phyloP scores from a whole-genome alignment of 2,113 vertebrate genomes.

The Boleophthalmus pectinirostris region DNA sequence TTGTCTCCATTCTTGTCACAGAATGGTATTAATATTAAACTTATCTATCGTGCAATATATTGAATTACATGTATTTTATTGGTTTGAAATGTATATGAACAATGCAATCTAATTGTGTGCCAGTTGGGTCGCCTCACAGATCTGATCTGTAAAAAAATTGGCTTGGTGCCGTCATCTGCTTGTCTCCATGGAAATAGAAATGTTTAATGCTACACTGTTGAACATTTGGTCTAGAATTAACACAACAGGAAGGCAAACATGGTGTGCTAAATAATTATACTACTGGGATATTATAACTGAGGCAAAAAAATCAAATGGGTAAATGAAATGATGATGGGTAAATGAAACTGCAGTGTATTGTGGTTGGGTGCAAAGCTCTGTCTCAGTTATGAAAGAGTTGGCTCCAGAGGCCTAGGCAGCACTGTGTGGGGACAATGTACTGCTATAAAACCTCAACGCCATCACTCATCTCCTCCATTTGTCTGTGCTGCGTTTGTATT shows the following conservation, averaged over 20 bases:
- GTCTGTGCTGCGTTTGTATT: neutral
- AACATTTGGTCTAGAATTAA: too few species aligned
- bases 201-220: too few species aligned
- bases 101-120: too few species aligned
- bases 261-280: neutral
- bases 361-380: neutral
- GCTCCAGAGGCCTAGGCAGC: neutral
- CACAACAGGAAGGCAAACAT: too few species aligned
- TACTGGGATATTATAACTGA: neutral
- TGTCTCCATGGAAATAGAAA: too few species aligned
- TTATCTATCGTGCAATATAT: neutral
- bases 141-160: neutral
- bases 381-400: neutral
- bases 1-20: neutral
- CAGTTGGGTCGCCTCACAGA: neutral
- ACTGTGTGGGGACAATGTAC: slow-evolving; percentile 1
- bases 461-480: slow-evolving; percentile 18
- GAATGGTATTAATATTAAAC: neutral
- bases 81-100: neutral
- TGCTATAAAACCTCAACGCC: slow-evolving; percentile 18
- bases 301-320: neutral
- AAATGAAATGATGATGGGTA: too few species aligned
- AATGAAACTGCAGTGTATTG: neutral
- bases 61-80: too few species aligned
- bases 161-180: too few species aligned